Base-by-base conservation (phyloP, 2,888 invertebrate species). In the Tenthredo scrophulariae region DNA sequence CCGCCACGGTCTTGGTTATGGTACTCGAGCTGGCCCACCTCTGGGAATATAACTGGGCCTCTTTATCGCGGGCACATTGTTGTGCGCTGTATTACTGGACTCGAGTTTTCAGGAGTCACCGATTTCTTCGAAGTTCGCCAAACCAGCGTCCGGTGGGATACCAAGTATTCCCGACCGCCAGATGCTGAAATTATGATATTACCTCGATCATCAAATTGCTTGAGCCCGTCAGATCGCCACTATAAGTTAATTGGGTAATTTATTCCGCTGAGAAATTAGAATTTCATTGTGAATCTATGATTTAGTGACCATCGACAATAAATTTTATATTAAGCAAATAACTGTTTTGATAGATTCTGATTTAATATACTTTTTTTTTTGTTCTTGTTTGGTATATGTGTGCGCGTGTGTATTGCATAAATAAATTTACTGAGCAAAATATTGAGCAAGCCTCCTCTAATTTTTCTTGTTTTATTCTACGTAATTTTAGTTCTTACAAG, bases 1-100 rank as follows among this genome's bases (percentile, higher is more conserved):
- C 90, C 90, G 89, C 89, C 89, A 87, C 87, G 87, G 86, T 89
- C 87, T 85, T 82, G 87, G 87, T 88, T 88, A 87, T 90, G 88
- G 84, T 86, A 82, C 84, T 43, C 33, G 29, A 33, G 22, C 83
- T 33, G 50, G 70, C 83, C 83, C 83, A 65, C 74, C 84, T 83
- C 82, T 74, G 58, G 84, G 83, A 70, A 83, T 83, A 83, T 83
- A 83, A 83, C 83, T 83, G 83, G 83, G 83, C 67, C 83, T 83
- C 83, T 83, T 83, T 75, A 46, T 83, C 85, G 84, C 85, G 85
- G 74, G 72, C 85, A 85, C 85, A 74, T 85, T 85, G 85, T 85
- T 83, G 83, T 83, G 15, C 46, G n/a, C 58, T 33, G 33, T 37
- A 80, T 50, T 54, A 26, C 50, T 37, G 54, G 77, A 54, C 77